Base-by-base conservation (phyloP, 2,797 vertebrate genomes). In the Heliangelus exortis region DNA sequence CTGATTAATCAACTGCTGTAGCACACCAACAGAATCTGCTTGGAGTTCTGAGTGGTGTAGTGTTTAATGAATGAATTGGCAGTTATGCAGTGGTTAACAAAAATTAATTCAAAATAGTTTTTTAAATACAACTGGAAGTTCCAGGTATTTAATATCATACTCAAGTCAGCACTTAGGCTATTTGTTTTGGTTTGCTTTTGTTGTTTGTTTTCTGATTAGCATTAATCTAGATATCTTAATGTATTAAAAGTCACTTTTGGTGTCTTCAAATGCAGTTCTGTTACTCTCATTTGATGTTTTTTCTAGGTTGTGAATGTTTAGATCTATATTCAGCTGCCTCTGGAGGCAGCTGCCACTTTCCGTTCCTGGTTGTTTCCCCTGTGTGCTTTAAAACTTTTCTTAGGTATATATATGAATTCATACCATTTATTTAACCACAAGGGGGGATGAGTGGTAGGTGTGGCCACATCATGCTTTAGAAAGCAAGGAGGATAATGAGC, bases 391-490 rank as follows among this genome's bases (percentile, higher is more conserved):
- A 71, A 71, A 31, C 12, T 45, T 66, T 41, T 31, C 3, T 19
- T 29, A 47, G 39, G 14, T 21, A 21, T 14, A 41, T 23, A 14
- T 16, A 0, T 62, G 39, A 33, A 31, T 31, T 66, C 19, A 17
- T 8, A 22, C 21, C 26, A 7, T 33, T 39, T 18, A 22, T 22
- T 43, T 26, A 31, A 65, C 34, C 3, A 0, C 18, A 4, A 3
- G 14, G 2, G 50, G 3, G 26, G 58, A 26, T 12, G 16, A 9
- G 1, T 3, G n/a, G 19, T 10, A 2, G 43, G 14, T 41, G 4
- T 1, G 14, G 29, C 26, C 2, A 1, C 31, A 13, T 21, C 15
- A 2, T 3, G 8, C 8, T 16, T 25, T 12, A n/a, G 54, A 36
- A 22, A 15, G 45, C n/a, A 36, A n/a, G 36, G 48, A 39, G 33